Evolutionary conservation across 2,888 invertebrate species (phyloP).

Genomic region (Dasysyrphus albostriatus): DNA sequence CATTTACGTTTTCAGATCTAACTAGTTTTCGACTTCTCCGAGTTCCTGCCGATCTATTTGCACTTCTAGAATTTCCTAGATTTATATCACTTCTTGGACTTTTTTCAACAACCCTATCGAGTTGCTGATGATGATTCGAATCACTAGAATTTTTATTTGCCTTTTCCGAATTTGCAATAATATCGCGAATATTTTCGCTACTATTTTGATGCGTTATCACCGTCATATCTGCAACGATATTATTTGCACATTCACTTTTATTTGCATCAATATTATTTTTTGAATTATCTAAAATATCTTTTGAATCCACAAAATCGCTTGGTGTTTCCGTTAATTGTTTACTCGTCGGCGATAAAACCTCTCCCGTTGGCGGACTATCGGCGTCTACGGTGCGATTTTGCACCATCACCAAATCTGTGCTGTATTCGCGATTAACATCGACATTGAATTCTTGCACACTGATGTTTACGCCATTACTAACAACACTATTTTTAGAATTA

Average conservation of each 20-base stretch:
- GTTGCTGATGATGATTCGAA: constrained; percentile 3
- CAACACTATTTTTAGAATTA: constrained; percentile 65
- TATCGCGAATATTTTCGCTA: constrained; percentile 75
- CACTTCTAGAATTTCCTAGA: background rate
- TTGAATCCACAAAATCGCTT: constrained; percentile 2
- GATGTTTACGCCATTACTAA: constrained; percentile 69
- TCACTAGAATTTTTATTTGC: constrained; percentile 45
- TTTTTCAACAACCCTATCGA: constrained; percentile 6
- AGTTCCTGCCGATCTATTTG: background rate
- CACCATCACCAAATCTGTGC: constrained; percentile 45
- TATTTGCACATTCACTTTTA: constrained; percentile 27
- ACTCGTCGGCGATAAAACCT: constrained; percentile 36
- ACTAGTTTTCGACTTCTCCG: constrained; percentile 16
- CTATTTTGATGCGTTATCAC: constrained; percentile 76
- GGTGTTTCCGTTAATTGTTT: constrained; percentile 7
- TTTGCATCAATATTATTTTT: constrained; percentile 25
- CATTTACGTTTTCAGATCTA: constrained; percentile 7
- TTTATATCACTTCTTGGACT: constrained; percentile 27
- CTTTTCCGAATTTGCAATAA: constrained; percentile 52
- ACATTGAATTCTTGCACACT: constrained; percentile 71
- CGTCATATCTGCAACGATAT: constrained; percentile 66
- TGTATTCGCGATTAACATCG: constrained; percentile 58
- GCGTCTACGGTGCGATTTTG: constrained; percentile 53
- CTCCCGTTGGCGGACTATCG: constrained; percentile 45
- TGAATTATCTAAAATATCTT: constrained; percentile 9